Evolutionary conservation across 2,888 invertebrate genomes (phyloP).

Genomic region (Agrotis segetum): DNA sequence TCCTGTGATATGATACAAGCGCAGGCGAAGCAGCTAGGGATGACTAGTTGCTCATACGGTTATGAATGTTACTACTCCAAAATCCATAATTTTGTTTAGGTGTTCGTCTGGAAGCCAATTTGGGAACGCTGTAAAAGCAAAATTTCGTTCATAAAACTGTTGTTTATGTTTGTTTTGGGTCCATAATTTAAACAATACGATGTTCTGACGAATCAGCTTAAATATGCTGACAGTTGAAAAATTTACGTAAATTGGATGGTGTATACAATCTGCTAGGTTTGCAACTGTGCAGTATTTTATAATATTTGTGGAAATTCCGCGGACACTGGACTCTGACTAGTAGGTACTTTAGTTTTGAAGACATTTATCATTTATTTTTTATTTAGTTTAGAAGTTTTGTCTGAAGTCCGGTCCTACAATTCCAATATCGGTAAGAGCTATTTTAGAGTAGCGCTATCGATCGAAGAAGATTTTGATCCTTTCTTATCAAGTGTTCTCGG

Average conservation of each 20-base stretch:
- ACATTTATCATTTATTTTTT: too few relatives aligned
- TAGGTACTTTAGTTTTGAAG: too few relatives aligned
- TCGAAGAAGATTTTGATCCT: too few relatives aligned
- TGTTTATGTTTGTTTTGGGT: slow-evolving; percentile 21
- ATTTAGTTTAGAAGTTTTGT: too few relatives aligned
- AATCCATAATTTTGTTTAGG: not conserved
- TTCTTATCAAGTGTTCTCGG: too few relatives aligned
- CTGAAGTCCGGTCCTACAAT: too few relatives aligned
- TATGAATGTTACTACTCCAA: not conserved
- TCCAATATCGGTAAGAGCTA: too few relatives aligned
- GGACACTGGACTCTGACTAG: too few relatives aligned
- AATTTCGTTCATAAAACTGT: slow-evolving; percentile 8
- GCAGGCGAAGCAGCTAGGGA: too few relatives aligned
- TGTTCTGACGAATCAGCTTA: slow-evolving; percentile 6
- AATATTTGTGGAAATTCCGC: too few relatives aligned
- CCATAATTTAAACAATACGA: slow-evolving; percentile 2
- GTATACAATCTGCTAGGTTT: not conserved
- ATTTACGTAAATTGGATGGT: not conserved
- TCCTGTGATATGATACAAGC: too few relatives aligned
- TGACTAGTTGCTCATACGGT: not conserved
- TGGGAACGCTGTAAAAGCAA: not conserved
- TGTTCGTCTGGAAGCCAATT: not conserved
- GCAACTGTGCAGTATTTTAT: not conserved
- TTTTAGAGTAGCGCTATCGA: too few relatives aligned
- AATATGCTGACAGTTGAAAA: not conserved